Conservation (phyloP, 2,113 vertebrate genomes). For the Chloropsis hardwickii region DNA sequence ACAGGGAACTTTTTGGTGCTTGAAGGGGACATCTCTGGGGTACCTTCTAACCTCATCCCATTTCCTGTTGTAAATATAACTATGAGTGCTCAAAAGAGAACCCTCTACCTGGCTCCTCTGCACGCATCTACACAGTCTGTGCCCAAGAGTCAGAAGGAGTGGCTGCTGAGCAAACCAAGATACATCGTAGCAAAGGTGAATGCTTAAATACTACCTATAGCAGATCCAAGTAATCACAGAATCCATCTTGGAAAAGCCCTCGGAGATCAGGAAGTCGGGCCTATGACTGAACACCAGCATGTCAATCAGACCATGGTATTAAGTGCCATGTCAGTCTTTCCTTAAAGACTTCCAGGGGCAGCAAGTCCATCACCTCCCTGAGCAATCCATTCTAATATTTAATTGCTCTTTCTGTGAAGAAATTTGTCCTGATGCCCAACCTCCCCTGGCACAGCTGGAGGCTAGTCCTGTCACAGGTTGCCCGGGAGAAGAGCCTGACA, state of each 20-base stretch:
- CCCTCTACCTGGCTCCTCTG: not conserved
- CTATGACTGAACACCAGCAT: rapidly evolving
- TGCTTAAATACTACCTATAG: not conserved
- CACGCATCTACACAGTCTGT: too few species aligned
- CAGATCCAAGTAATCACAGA: not conserved
- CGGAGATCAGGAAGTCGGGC: not conserved
- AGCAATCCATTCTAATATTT: not conserved
- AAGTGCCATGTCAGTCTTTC: not conserved
- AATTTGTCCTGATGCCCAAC: not conserved
- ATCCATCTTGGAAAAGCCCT: not conserved
- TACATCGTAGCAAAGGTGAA: not conserved
- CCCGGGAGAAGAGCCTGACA: not conserved
- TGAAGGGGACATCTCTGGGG: rapidly evolving
- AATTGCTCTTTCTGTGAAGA: not conserved
- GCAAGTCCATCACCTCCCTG: not conserved
- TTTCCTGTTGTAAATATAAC: not conserved
- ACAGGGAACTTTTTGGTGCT: not conserved
- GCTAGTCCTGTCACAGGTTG: not conserved
- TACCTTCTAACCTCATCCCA: not conserved
- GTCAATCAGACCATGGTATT: not conserved
- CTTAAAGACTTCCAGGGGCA: not conserved
- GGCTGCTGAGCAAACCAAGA: not conserved
- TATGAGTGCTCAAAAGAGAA: not conserved
- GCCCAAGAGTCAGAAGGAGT: not conserved
- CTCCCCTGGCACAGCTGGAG: not conserved